Percentiles rank a stretch among this genome's conserved stretches.
phyloP scores from a whole-genome alignment of 2,797 vertebrate genomes.

The Salmo trutta region DNA sequence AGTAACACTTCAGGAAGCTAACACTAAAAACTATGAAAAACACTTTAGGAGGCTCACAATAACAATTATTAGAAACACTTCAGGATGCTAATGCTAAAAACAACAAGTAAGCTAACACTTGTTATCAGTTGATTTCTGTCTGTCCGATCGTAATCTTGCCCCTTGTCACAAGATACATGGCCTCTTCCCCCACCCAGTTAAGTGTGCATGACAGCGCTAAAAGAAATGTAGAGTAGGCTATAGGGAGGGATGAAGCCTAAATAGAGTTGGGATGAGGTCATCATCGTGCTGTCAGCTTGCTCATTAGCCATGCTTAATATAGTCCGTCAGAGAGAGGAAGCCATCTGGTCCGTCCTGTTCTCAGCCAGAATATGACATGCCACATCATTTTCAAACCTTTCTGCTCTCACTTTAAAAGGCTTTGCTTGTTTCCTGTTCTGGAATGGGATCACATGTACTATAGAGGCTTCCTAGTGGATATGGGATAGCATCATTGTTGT shows the following conservation, averaged over 20 bases:
- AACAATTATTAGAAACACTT: not conserved
- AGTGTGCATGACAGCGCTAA: not conserved
- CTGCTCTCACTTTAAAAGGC: not conserved
- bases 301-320: constrained; percentile 18
- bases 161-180: not conserved
- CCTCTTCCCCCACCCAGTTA: constrained; percentile 11
- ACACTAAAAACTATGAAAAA: not conserved
- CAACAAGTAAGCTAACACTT: not conserved
- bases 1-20: not conserved
- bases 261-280: constrained; percentile 20
- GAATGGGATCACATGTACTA: not conserved
- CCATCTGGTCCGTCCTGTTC: constrained; percentile 10
- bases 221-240: not conserved
- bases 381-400: not conserved
- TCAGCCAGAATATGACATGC: not conserved
- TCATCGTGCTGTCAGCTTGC: constrained; percentile 3
- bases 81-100: not conserved
- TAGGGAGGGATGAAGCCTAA: constrained; percentile 15
- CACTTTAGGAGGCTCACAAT: not conserved
- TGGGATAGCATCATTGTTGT: constrained; percentile 8
- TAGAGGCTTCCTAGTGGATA: constrained; percentile 4
- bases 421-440: constrained; percentile 5
- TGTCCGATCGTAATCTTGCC: not conserved
- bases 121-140: not conserved
- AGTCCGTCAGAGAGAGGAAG: constrained; percentile 6